Evolutionary conservation across 1,140 invertebrate species (phyloP).

Genomic region (Dendroctonus valens): DNA sequence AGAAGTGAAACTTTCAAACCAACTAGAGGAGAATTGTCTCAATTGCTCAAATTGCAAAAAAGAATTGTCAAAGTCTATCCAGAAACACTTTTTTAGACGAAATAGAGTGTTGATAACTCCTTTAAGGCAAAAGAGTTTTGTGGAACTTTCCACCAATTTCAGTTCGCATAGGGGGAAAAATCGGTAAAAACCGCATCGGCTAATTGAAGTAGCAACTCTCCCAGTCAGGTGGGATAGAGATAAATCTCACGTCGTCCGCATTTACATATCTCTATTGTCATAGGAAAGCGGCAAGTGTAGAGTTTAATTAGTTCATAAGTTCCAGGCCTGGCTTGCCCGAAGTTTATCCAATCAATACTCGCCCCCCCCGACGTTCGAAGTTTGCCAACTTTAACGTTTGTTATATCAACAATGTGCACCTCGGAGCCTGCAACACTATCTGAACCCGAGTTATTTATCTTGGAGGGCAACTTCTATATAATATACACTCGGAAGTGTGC

Average conservation of each 20-base stretch:
- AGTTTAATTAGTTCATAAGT: conserved; percentile 51
- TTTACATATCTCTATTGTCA: conserved; percentile 50
- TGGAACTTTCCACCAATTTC: too few relatives aligned
- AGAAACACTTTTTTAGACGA: too few relatives aligned
- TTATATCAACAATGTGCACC: conserved; percentile 49
- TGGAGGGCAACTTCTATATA: conserved; percentile 40
- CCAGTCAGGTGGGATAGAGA: conserved; percentile 5
- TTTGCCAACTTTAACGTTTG: conserved; percentile 48
- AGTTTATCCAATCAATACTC: conserved; percentile 49
- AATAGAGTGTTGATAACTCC: too few relatives aligned
- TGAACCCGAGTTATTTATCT: conserved; percentile 43
- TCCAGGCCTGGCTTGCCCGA: conserved; percentile 37
- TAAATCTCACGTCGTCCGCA: conserved; percentile 41
- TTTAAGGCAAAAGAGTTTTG: too few relatives aligned
- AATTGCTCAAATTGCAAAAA: too few relatives aligned
- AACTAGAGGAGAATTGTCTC: too few relatives aligned
- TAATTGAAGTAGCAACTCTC: conserved; percentile 13
- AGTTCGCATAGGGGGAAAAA: too few relatives aligned
- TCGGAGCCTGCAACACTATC: conserved; percentile 42
- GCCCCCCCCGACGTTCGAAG: conserved; percentile 35
- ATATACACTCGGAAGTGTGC: conserved; percentile 29
- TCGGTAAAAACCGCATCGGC: neutral
- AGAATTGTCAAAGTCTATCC: too few relatives aligned
- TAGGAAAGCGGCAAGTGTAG: conserved; percentile 44
- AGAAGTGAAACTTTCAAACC: too few relatives aligned